A percentile compares a stretch with the other conserved stretches of the same genome.
phyloP scores from a whole-genome alignment of 2,113 vertebrate species.

The Pterocles burchelli region DNA sequence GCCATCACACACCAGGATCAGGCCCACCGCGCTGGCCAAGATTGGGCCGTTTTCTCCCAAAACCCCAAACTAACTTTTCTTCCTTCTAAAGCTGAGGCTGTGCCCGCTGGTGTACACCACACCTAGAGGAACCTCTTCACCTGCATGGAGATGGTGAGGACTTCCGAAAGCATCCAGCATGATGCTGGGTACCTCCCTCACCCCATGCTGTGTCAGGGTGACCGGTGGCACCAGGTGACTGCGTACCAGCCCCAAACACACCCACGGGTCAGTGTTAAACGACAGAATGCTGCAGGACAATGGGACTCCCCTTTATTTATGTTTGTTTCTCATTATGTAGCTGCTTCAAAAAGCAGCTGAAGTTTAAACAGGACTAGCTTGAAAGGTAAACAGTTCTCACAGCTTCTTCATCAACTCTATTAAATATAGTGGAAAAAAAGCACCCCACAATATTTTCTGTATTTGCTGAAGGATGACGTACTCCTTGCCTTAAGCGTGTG shows the following conservation, averaged over 20 bases:
- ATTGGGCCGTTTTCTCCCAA: background rate
- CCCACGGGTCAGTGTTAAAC: background rate
- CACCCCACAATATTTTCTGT: slow-evolving; percentile 76
- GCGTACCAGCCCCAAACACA: no score
- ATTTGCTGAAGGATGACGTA: slow-evolving; percentile 88
- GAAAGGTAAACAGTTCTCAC: slow-evolving; percentile 52
- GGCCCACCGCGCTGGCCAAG: background rate
- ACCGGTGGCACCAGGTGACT: background rate
- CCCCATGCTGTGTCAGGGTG: background rate
- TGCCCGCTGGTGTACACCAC: rapidly evolving
- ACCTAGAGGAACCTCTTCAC: background rate
- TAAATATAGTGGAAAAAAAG: slow-evolving; percentile 36
- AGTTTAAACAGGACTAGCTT: slow-evolving; percentile 28
- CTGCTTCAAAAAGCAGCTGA: background rate
- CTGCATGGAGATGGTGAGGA: rapidly evolving
- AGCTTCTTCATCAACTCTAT: slow-evolving; percentile 40
- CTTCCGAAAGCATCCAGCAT: rapidly evolving
- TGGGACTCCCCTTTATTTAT: background rate
- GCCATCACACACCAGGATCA: background rate
- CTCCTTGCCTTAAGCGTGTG: slow-evolving; percentile 88
- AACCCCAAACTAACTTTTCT: background rate
- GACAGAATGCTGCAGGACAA: background rate
- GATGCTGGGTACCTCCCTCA: background rate
- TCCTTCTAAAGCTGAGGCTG: background rate
- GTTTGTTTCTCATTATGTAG: background rate